phyloP scores from a whole-genome alignment of 2,797 vertebrate genomes.

The Pangasius mekongensis region DNA sequence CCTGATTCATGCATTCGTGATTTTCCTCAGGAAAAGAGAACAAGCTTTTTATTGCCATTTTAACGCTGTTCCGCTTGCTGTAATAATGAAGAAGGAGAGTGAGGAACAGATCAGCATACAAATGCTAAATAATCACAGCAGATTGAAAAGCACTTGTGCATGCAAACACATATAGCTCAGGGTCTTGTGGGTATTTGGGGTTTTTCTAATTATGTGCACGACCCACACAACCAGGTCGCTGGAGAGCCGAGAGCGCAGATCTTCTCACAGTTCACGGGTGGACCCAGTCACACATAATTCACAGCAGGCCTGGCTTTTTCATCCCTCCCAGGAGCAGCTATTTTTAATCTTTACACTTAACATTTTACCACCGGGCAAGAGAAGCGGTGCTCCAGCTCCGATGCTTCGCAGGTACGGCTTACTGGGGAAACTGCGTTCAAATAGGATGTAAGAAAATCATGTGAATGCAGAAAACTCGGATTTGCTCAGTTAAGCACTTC shows the following conservation, averaged over 20 bases:
- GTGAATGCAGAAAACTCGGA: background rate
- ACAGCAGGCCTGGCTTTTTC: background rate
- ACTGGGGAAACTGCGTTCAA: conserved; percentile 39
- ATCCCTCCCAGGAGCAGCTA: conserved; percentile 25
- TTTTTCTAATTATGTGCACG: conserved; percentile 18
- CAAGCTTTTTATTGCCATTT: background rate
- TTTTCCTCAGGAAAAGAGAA: background rate
- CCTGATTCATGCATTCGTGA: background rate
- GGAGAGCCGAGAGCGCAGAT: background rate
- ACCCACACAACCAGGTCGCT: background rate
- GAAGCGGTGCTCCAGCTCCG: background rate
- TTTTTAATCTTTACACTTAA: conserved; percentile 46
- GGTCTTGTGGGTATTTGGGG: conserved; percentile 14
- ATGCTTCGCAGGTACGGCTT: conserved; percentile 33
- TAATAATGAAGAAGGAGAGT: conserved; percentile 11
- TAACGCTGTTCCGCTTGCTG: conserved; percentile 2
- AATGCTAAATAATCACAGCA: conserved; percentile 36
- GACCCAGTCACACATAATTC: conserved; percentile 22
- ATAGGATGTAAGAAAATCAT: background rate
- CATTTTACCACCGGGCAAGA: conserved; percentile 33
- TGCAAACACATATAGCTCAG: conserved; percentile 1
- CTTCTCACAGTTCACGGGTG: background rate
- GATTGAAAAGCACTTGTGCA: conserved; percentile 41
- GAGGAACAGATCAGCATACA: conserved; percentile 26
- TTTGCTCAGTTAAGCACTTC: background rate